A percentile compares a stretch with the other conserved stretches of the same genome.
phyloP scores from a whole-genome alignment of 2,888 invertebrate genomes.

The Polyommatus iphigenia region DNA sequence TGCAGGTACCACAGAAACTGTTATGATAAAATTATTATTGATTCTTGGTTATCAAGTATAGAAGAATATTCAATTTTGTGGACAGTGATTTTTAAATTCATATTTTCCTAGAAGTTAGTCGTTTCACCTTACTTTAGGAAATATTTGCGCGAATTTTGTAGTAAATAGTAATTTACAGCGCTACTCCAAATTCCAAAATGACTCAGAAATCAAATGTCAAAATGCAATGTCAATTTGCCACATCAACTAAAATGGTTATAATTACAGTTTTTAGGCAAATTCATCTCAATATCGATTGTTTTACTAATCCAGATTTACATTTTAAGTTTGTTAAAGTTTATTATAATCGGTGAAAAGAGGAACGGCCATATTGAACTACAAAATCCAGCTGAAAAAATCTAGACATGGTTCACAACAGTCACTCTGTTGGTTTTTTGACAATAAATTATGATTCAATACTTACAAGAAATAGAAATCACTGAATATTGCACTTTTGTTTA shows the following conservation, averaged over 20 bases:
- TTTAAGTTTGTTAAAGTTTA: conserved; percentile 29
- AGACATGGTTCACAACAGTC: conserved; percentile 43
- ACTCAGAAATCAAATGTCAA: conserved; percentile 75
- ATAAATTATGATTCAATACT: conserved; percentile 52
- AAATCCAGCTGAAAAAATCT: conserved; percentile 50
- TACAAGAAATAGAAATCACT: conserved; percentile 69
- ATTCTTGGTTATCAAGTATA: background rate
- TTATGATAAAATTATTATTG: background rate
- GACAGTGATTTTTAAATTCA: background rate
- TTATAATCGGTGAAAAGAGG: conserved; percentile 54
- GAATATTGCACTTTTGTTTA: conserved; percentile 58
- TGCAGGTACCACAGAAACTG: background rate
- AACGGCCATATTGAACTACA: conserved; percentile 80
- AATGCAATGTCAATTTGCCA: conserved; percentile 74
- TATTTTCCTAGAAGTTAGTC: background rate
- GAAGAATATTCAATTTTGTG: background rate
- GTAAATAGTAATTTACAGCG: conserved; percentile 37
- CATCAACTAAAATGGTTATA: conserved; percentile 58
- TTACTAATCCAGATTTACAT: conserved; percentile 35
- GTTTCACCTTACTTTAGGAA: background rate
- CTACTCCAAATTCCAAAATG: conserved; percentile 54
- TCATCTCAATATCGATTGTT: background rate
- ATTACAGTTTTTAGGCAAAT: background rate
- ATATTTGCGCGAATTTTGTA: conserved; percentile 44
- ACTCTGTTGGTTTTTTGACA: conserved; percentile 36